These are phyloP conservation scores for Scopus umbretta DNA, from an alignment of 2,113 vertebrate species.

Conservation along the genomic window DNA sequence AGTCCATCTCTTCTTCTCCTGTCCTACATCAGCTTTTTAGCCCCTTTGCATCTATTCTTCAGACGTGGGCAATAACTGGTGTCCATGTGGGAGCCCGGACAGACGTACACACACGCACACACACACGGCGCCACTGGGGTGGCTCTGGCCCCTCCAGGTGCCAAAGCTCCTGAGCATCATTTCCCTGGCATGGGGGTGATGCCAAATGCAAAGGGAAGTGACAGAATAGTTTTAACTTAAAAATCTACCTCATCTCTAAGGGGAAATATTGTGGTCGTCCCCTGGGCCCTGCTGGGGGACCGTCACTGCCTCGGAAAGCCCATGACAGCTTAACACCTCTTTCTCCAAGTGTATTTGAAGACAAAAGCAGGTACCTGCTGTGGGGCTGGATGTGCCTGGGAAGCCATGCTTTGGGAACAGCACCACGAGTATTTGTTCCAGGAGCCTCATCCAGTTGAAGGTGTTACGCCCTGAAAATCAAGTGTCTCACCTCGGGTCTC, in stretches of 20 bases:
- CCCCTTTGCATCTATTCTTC: neutral
- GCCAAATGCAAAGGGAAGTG: neutral
- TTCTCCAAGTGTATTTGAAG: neutral
- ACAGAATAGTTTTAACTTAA: neutral
- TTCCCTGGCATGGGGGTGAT: neutral
- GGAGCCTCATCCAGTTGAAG: neutral
- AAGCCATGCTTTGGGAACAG: neutral
- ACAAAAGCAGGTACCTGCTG: neutral
- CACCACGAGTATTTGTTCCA: neutral
- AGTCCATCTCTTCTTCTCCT: neutral
- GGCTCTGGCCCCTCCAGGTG: neutral
- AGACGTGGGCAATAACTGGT: neutral
- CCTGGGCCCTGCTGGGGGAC: neutral
- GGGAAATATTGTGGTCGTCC: neutral
- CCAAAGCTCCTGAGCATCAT: neutral
- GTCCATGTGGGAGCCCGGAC: neutral
- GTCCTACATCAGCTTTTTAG: neutral
- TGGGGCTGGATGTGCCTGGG: neutral
- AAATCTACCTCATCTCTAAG: neutral
- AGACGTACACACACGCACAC: neutral
- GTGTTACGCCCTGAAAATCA: accelerated
- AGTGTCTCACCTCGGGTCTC: neutral
- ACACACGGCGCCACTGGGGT: accelerated
- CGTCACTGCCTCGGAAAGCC: neutral
- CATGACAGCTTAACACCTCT: neutral